phyloP scores from a whole-genome alignment of 2,113 vertebrate genomes.

The Urocynchramus pylzowi region DNA sequence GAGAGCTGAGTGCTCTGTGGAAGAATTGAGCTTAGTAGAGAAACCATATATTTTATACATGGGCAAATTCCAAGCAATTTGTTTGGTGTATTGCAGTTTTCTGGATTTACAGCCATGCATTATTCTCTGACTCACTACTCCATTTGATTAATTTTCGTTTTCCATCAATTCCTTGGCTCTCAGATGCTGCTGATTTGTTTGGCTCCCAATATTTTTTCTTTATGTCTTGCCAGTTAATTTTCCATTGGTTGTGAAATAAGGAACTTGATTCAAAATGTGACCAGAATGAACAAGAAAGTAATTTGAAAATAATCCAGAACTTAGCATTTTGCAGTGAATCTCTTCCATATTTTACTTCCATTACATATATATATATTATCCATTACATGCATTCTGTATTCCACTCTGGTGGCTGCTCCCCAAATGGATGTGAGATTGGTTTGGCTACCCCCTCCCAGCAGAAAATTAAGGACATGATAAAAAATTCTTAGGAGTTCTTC shows the following conservation, averaged over 20 bases:
- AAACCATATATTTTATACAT: background rate
- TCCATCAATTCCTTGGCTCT: background rate
- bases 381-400: background rate
- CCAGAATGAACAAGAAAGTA: background rate
- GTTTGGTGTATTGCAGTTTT: background rate
- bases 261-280: background rate
- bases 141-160: background rate
- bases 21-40: background rate
- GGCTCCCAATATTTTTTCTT: background rate
- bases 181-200: background rate
- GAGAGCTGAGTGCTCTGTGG: background rate
- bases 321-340: background rate
- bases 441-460: background rate
- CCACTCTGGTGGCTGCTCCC: background rate
- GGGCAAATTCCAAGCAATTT: background rate
- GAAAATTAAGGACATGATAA: background rate
- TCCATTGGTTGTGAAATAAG: background rate
- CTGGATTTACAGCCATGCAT: background rate
- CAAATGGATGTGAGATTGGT: background rate
- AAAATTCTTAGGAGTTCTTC: background rate
- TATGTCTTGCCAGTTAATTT: background rate
- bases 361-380: rapidly evolving
- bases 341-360: background rate
- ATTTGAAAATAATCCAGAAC: background rate
- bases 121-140: background rate